A percentile compares a stretch with the other conserved stretches of the same genome.
phyloP scores from a whole-genome alignment of 2,113 vertebrate species.

The Nanorana parkeri region DNA sequence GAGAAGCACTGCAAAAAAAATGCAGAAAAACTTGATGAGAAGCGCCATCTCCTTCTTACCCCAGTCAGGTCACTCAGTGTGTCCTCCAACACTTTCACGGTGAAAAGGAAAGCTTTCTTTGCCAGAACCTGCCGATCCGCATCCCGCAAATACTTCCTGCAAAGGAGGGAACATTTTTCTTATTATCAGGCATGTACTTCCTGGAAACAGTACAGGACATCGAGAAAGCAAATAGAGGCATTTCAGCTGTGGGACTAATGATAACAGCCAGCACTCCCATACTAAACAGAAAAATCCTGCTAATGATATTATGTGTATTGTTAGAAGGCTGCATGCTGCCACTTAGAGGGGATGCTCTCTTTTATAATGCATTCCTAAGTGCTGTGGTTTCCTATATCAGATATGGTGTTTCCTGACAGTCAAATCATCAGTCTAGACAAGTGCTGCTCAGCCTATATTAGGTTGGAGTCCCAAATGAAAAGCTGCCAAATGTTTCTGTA shows the following conservation, averaged over 20 bases:
- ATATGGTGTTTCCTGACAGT: too few species aligned
- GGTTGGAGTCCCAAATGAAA: too few species aligned
- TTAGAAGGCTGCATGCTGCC: background rate
- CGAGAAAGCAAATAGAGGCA: too few species aligned
- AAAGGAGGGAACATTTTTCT: constrained; percentile 6
- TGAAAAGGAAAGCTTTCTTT: constrained; percentile 93
- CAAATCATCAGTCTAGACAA: too few species aligned
- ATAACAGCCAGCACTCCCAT: background rate
- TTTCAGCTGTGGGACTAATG: too few species aligned
- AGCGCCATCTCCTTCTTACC: constrained; percentile 71
- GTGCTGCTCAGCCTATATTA: too few species aligned
- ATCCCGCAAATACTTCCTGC: constrained; percentile 96
- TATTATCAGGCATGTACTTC: background rate
- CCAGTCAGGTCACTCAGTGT: constrained; percentile 88
- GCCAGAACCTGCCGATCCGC: constrained; percentile 97
- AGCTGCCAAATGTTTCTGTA: too few species aligned
- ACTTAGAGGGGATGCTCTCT: too few species aligned
- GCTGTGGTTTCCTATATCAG: too few species aligned
- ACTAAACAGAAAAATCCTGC: background rate
- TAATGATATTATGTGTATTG: background rate
- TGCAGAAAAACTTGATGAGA: background rate
- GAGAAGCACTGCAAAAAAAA: background rate
- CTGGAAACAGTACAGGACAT: background rate
- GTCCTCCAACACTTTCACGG: constrained; percentile 95
- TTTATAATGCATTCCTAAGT: too few species aligned